Base-by-base conservation (phyloP, 2,888 invertebrate genomes). In the Ypsolopha scabrella region DNA sequence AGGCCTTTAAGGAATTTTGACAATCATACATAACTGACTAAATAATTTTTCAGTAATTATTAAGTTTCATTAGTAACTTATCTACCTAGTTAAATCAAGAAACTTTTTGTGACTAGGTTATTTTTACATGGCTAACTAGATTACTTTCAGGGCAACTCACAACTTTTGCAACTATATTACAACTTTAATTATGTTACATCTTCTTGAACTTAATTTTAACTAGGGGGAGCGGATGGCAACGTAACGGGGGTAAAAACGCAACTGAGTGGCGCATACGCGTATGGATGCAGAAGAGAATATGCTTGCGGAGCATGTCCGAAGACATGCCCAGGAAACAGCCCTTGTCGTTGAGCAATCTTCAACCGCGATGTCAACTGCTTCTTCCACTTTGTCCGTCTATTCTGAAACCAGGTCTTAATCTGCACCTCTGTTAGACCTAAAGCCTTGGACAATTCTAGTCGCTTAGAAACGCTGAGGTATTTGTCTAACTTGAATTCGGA, bases 371-470 rank as follows among this genome's bases (percentile, higher is more conserved):
- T 96, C 64, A 98, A 80, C 68, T 98, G 98, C 65, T 98, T 98
- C 81, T 98, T 97, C 97, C 97, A 98, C 72, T 98, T 98, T 0
- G 98, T 98, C 55, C 98, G 88, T 53, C 98, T 88, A 71, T 98
- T 97, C 77, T 97, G 96, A 72, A 97, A 97, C 97, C 97, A 97
- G 0, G 97, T 97, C 74, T 98, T 98, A 59, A 98, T 97, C 81
- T 98, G 97, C 41, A 97, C 97, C 80, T 98, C 97, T 0, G 97
- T 97, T 45, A 98, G 87, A 58, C 91, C 93, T 37, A 98, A 77
- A 0, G 93, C 92, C 73, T 96, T 95, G 0, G 97, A 97, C 6
- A 98, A 86, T 63, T 98, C 97, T 92, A 97, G 93, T 51, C 98
- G 88, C 74, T 98, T 98, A 65, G 94, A 96, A 0, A 98, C 98